Evolutionary conservation across 2,113 vertebrate species (phyloP).

Genomic region (Paradoxurus hermaphroditus): DNA sequence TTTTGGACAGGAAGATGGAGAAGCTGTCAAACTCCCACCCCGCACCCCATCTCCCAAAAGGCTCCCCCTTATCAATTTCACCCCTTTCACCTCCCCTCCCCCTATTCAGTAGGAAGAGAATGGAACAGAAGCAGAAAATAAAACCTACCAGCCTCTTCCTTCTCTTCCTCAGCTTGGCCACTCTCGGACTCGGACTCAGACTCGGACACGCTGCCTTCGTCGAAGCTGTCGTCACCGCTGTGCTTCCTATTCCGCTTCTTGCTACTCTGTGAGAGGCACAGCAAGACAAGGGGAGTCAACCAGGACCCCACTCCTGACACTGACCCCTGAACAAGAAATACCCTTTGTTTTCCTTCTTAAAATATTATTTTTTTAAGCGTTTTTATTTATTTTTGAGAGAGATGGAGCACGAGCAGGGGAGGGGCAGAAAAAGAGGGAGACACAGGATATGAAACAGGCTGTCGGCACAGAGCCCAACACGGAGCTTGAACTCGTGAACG

Average conservation of each 20-base stretch:
- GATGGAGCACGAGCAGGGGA: too few relatives aligned
- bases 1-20: not conserved
- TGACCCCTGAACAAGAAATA: rapidly evolving
- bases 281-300: not conserved
- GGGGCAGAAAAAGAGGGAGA: too few relatives aligned
- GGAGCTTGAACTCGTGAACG: too few relatives aligned
- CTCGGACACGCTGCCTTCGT: constrained; percentile 90
- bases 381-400: too few relatives aligned
- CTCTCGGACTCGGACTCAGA: constrained; percentile 90
- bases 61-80: not conserved
- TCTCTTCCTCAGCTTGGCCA: constrained; percentile 85
- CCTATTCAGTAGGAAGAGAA: not conserved
- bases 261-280: constrained; percentile 75
- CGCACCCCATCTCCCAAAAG: not conserved
- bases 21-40: not conserved
- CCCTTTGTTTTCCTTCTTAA: constrained; percentile 67
- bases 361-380: too few relatives aligned
- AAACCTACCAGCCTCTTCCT: constrained; percentile 65
- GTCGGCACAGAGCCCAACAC: too few relatives aligned
- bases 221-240: constrained; percentile 87
- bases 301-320: rapidly evolving
- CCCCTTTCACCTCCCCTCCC: not conserved
- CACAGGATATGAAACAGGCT: too few relatives aligned
- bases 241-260: constrained; percentile 90
- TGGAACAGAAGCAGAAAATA: not conserved